A percentile compares a stretch with the other conserved stretches of the same genome.
Conservation (phyloP, 2,113 vertebrate genomes). For the Caranx melampygus region DNA sequence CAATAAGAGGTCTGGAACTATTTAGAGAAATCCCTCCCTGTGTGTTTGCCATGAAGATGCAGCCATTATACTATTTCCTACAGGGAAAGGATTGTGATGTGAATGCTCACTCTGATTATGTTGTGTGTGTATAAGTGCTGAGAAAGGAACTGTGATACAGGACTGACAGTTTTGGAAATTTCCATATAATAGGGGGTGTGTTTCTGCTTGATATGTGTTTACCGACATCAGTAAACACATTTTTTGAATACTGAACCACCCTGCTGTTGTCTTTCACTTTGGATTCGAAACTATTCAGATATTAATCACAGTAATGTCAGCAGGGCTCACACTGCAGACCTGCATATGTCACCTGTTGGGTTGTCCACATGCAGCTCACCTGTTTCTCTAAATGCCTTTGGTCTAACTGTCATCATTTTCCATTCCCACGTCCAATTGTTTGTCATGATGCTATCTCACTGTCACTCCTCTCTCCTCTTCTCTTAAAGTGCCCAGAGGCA, state of each 20-base stretch:
- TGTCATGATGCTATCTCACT: neutral
- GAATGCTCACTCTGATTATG: neutral
- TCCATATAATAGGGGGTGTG: neutral
- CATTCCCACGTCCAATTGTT: neutral
- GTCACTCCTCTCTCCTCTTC: neutral
- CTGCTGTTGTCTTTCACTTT: neutral
- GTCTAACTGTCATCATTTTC: neutral
- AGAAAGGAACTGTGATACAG: neutral
- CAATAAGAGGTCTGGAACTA: neutral
- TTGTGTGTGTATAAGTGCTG: neutral
- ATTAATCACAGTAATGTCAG: neutral
- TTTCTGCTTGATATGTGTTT: neutral
- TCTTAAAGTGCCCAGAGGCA: neutral
- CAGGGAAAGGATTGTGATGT: neutral
- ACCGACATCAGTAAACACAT: neutral
- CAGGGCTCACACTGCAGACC: neutral
- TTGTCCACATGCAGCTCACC: neutral
- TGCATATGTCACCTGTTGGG: neutral
- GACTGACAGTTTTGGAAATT: neutral
- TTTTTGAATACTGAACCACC: neutral
- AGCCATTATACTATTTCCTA: neutral
- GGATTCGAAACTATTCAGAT: neutral
- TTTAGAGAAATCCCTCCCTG: slow-evolving; percentile 14
- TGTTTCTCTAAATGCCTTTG: neutral
- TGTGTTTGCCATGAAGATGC: slow-evolving; percentile 14